Conservation (phyloP, 2,888 invertebrate species). For the Apocheima hispidaria region DNA sequence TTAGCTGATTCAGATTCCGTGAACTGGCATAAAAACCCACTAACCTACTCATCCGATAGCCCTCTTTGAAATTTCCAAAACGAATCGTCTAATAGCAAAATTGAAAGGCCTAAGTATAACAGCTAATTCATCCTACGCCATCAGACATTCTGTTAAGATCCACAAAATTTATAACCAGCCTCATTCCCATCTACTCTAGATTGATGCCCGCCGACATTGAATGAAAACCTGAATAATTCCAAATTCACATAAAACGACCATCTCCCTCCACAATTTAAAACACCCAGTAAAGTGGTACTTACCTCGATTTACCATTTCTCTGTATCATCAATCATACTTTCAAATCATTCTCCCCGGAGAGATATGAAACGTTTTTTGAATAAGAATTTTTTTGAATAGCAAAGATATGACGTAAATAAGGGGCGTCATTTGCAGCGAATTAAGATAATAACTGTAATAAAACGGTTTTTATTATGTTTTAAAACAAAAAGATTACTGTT, state of each 20-base stretch:
- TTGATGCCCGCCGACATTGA: slow-evolving; percentile 45
- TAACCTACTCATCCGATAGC: background rate
- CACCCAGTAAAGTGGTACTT: slow-evolving; percentile 58
- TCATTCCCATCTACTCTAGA: slow-evolving; percentile 41
- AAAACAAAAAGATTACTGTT: slow-evolving; percentile 48
- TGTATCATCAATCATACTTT: slow-evolving; percentile 72
- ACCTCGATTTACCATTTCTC: slow-evolving; percentile 59
- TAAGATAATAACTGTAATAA: slow-evolving; percentile 49
- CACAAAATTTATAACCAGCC: slow-evolving; percentile 16
- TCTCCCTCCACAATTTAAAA: slow-evolving; percentile 58
- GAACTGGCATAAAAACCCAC: too few relatives aligned
- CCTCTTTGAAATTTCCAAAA: background rate
- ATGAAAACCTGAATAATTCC: slow-evolving; percentile 48
- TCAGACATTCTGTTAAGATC: slow-evolving; percentile 5
- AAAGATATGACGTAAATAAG: slow-evolving; percentile 51
- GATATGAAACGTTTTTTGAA: slow-evolving; percentile 63
- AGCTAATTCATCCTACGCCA: slow-evolving; percentile 7
- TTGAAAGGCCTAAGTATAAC: background rate
- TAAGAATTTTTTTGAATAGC: slow-evolving; percentile 58
- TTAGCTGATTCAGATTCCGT: too few relatives aligned
- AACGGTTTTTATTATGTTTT: slow-evolving; percentile 56
- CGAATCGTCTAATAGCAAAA: background rate
- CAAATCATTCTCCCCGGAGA: slow-evolving; percentile 60
- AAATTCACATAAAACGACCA: slow-evolving; percentile 48
- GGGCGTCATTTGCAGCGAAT: slow-evolving; percentile 51